These are phyloP conservation scores for Macrotrachela quadricornifera DNA, from an alignment of 1,140 invertebrate species.

Conservation along the genomic window DNA sequence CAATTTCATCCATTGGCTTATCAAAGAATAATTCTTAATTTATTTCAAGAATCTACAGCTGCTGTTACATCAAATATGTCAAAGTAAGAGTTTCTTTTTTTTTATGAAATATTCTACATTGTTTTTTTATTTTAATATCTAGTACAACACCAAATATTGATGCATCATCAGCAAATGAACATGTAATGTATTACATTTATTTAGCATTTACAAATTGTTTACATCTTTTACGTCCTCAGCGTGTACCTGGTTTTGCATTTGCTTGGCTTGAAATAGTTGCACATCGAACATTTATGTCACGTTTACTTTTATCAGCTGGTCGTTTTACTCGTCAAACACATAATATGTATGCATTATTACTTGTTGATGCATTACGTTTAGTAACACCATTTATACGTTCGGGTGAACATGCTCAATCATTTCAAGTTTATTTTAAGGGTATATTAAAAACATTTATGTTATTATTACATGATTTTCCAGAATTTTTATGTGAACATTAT, in stretches of 20 bases:
- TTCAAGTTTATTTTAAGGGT: slow-evolving; percentile 38
- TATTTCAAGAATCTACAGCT: slow-evolving; percentile 56
- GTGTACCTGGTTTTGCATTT: slow-evolving; percentile 85
- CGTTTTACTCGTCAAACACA: slow-evolving; percentile 4
- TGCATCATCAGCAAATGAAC: no score
- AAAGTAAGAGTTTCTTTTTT: no score
- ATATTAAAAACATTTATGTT: slow-evolving; percentile 82
- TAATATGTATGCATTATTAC: slow-evolving; percentile 49
- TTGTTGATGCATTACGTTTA: slow-evolving; percentile 88
- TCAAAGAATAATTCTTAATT: slow-evolving; percentile 83
- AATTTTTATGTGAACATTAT: slow-evolving; percentile 95
- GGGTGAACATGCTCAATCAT: slow-evolving; percentile 55
- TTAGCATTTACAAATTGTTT: neutral
- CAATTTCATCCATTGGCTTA: slow-evolving; percentile 93
- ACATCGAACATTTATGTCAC: slow-evolving; percentile 78
- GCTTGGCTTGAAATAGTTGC: slow-evolving; percentile 92
- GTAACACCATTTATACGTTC: slow-evolving; percentile 84
- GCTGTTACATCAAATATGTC: no score
- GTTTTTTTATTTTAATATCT: no score
- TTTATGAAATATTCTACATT: no score
- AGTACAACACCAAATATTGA: no score
- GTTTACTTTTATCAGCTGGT: slow-evolving; percentile 41
- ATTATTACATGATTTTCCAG: slow-evolving; percentile 89
- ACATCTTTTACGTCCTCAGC: slow-evolving; percentile 49
- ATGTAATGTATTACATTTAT: neutral